Evolutionary conservation across 30 jellyfish, hydroid and myxozoan species (phyloP), one percentile per base, ranked within the genome.

Genomic region (Nemopilema nomurai): DNA sequence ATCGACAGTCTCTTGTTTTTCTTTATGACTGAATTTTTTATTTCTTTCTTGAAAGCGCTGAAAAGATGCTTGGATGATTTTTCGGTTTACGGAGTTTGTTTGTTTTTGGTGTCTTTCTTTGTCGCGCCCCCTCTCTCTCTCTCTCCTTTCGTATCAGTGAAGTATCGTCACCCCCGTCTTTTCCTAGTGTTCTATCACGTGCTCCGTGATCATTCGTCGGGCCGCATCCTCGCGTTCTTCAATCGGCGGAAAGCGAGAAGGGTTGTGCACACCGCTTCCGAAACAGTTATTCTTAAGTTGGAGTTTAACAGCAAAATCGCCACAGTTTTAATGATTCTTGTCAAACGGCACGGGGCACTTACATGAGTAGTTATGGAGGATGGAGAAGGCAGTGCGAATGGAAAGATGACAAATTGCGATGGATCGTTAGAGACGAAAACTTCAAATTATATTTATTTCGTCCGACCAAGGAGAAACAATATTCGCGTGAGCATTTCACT

Each of bases 131-230:
- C n/a, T n/a, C n/a, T n/a, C n/a, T n/a, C n/a, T n/a, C n/a, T n/a
- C n/a, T n/a, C n/a, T n/a, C n/a, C n/a, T n/a, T n/a, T n/a, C n/a
- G n/a, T n/a, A n/a, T n/a, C n/a, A n/a, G n/a, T n/a, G n/a, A n/a
- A n/a, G n/a, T n/a, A n/a, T n/a, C n/a, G n/a, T n/a, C n/a, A n/a
- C 88, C 88, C 88, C 88, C 70, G 88, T 32, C 69, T 21, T 20
- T 62, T 28, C 13, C 88, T 25, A 64, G 63, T 79, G 88, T 79
- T 63, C 52, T 9, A 21, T 8, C 80, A 67, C 29, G 27, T 24
- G 71, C 51, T 71, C 49, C 18, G 32, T 1, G 30, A 27, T 28
- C 30, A 20, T 53, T 27, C 67, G 52, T 16, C 64, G 17, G 26
- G 28, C 28, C 81, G 32, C 52, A 71, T 71, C 28, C 64, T 71